Conservation (phyloP, 2,888 invertebrate species). For the Notocelia uddmanniana region DNA sequence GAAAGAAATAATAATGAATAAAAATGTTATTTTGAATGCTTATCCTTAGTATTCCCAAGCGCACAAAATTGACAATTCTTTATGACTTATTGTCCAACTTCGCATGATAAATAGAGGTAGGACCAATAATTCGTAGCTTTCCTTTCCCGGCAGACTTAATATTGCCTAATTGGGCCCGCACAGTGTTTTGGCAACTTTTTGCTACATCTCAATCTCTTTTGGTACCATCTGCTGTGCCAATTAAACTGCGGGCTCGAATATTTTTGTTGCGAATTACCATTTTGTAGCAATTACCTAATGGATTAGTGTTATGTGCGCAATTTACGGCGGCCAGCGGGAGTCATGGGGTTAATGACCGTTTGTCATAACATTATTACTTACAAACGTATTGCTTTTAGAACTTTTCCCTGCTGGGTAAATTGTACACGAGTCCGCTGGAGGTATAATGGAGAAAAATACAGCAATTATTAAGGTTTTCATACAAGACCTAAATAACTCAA, state of each 20-base stretch:
- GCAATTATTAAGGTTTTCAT: no score
- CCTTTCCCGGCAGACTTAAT: constrained; percentile 34
- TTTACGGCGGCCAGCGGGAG: constrained; percentile 17
- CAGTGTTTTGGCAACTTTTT: constrained; percentile 34
- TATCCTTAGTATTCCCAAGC: neutral
- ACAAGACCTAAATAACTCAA: no score
- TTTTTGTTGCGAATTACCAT: constrained; percentile 43
- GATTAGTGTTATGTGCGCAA: constrained; percentile 16
- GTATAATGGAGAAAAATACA: no score
- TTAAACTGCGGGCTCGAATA: constrained; percentile 29
- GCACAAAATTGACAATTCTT: neutral
- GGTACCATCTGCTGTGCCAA: constrained; percentile 34
- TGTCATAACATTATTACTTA: constrained; percentile 1
- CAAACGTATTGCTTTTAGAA: neutral
- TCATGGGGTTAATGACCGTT: neutral
- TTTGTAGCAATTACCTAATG: constrained; percentile 43
- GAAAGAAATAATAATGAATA: no score
- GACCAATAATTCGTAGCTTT: constrained; percentile 7
- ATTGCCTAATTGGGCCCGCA: constrained; percentile 32
- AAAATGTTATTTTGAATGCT: no score
- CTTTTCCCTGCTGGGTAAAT: neutral
- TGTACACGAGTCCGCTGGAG: no score
- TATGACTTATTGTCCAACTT: neutral
- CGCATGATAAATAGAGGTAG: constrained; percentile 12
- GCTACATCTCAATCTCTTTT: no score